Evolutionary conservation across 1,140 invertebrate genomes (phyloP), one percentile per base, ranked within the genome.

Genomic region (Leptopilina boulardi): DNA sequence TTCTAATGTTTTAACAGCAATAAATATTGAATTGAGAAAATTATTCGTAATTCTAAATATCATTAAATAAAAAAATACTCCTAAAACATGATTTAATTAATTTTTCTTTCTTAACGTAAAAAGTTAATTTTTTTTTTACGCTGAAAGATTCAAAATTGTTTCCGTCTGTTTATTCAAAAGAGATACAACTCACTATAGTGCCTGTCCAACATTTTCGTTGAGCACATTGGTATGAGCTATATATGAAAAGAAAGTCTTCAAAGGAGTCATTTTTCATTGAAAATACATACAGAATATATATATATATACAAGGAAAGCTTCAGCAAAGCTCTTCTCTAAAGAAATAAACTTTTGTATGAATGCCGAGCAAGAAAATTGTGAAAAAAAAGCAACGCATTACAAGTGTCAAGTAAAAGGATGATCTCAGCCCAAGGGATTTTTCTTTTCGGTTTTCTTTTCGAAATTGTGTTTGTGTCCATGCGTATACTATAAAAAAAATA

Each of bases 241-340:
- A 51, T 5, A 18, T 38, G 47, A 51, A 47, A 47, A 47, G 47
- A 51, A 18, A 51, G 2, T 51, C 47, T 51, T 51, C 47, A 51
- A 51, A 51, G 47, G 47, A 51, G 47, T 51, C 47, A 51, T 51
- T 51, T 51, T 51, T 51, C 47, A 51, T 51, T 51, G 47, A 51
- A 51, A 51, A 51, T 18, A 51, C n/a, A 51, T 18, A n/a, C 0
- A 51, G 47, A 34, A 6, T 34, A 34, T 34, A 6, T 34, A 34
- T 34, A 34, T 34, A 34, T 34, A 34, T 34, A 34, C 6, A 6
- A 38, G 18, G 13, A 8, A 8, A 51, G 47, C 47, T 51, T 18
- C 3, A 18, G 34, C 9, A n/a, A 51, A 51, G n/a, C n/a, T 51
- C 18, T 51, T 51, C 47, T 51, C 47, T 38, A 18, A 51, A 51